phyloP scores from a whole-genome alignment of 1,140 invertebrate genomes.

The Nymphalis io region DNA sequence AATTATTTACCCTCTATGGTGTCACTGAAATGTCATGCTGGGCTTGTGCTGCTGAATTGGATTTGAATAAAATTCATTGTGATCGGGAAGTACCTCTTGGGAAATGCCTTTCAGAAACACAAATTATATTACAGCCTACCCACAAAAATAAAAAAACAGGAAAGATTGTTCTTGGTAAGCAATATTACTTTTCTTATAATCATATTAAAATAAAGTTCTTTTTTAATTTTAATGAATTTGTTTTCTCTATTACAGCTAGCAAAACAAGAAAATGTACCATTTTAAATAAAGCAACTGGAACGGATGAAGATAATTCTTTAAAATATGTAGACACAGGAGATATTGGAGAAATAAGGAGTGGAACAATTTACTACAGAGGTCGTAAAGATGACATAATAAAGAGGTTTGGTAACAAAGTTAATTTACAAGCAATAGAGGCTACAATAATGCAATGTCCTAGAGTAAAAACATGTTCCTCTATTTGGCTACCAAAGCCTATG shows the following conservation, averaged over 20 bases:
- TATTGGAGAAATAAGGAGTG: conserved; percentile 80
- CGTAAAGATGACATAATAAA: conserved; percentile 87
- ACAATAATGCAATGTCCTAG: conserved; percentile 71
- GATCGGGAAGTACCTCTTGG: conserved; percentile 81
- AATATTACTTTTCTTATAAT: conserved; percentile 1
- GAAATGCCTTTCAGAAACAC: conserved; percentile 82
- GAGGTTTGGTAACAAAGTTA: conserved; percentile 86
- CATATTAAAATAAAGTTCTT: conserved; percentile 3
- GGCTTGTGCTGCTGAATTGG: conserved; percentile 85
- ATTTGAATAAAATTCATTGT: conserved; percentile 51
- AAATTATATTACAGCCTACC: conserved; percentile 73
- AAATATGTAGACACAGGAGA: conserved; percentile 86
- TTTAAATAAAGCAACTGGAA: conserved; percentile 76
- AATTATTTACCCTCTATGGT: conserved; percentile 90
- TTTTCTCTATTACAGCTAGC: conserved; percentile 79
- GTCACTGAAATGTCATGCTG: conserved; percentile 93
- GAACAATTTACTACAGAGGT: conserved; percentile 83
- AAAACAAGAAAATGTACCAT: conserved; percentile 83
- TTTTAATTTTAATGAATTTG: neutral
- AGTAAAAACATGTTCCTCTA: conserved; percentile 77
- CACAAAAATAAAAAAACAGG: conserved; percentile 72
- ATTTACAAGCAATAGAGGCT: conserved; percentile 83
- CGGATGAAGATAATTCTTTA: conserved; percentile 58
- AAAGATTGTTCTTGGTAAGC: conserved; percentile 82
- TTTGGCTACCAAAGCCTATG: conserved; percentile 77